These are phyloP conservation scores for Odocoileus virginianus DNA, from an alignment of 2,113 vertebrate genomes.

Conservation along the genomic window DNA sequence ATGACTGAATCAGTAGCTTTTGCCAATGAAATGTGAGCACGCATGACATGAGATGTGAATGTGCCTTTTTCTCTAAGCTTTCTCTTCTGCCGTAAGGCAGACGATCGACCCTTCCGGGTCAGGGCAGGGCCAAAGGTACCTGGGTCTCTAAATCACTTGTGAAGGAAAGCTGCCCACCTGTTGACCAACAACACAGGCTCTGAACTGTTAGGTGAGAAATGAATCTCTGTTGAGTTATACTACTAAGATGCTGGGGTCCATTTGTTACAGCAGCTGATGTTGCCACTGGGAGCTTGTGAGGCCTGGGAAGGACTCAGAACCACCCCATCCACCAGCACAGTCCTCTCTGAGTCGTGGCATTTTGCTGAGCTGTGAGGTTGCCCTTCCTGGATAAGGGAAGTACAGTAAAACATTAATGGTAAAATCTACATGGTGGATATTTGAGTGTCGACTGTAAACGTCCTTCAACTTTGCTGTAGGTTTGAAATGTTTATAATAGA, in stretches of 20 bases:
- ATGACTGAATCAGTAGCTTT: neutral
- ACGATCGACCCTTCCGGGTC: neutral
- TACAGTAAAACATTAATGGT: neutral
- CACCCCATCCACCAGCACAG: neutral
- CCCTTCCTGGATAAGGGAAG: neutral
- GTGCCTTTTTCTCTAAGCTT: neutral
- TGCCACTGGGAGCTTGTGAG: neutral
- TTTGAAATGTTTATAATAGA: neutral
- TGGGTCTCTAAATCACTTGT: neutral
- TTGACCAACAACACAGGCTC: neutral
- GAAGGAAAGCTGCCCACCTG: neutral
- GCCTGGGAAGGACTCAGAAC: neutral
- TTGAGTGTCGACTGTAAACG: neutral
- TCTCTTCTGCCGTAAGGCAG: neutral
- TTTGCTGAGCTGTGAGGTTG: neutral
- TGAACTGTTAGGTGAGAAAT: neutral
- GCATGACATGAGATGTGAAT: fast-evolving
- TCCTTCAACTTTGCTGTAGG: neutral
- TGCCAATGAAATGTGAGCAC: neutral
- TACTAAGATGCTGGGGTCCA: neutral
- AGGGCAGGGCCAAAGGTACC: neutral
- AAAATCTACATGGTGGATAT: neutral
- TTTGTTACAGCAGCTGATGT: neutral
- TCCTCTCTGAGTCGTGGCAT: neutral
- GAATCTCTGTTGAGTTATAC: neutral